Evolutionary conservation across 1,140 invertebrate species (phyloP).

Genomic region (Temnothorax curvispinosus): DNA sequence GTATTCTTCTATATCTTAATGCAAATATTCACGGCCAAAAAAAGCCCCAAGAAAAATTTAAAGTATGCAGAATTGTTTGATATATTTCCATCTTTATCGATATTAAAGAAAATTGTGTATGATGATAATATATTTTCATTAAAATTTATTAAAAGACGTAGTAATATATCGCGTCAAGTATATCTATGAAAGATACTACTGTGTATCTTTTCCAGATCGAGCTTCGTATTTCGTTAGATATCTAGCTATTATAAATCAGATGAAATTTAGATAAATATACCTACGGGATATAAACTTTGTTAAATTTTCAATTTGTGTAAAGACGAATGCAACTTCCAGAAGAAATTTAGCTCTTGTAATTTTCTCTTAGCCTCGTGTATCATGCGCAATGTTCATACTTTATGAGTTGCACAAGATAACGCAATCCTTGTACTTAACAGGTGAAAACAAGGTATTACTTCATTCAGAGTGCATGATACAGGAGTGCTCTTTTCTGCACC

Average conservation of each 20-base stretch:
- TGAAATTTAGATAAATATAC: slow-evolving; percentile 31
- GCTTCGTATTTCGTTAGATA: slow-evolving; percentile 18
- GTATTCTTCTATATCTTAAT: slow-evolving; percentile 14
- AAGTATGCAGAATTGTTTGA: not conserved
- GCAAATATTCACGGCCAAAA: not conserved
- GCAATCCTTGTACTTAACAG: slow-evolving; percentile 77
- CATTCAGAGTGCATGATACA: slow-evolving; percentile 55
- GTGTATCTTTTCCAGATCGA: slow-evolving; percentile 4
- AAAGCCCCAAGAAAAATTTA: not conserved
- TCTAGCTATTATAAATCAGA: not conserved
- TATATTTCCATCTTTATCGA: slow-evolving; percentile 7
- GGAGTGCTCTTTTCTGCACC: slow-evolving; percentile 51
- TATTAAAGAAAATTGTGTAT: slow-evolving; percentile 11
- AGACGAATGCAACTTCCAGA: not conserved
- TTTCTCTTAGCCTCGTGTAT: slow-evolving; percentile 56
- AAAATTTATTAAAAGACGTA: slow-evolving; percentile 2
- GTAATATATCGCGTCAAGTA: not conserved
- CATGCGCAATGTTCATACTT: slow-evolving; percentile 42
- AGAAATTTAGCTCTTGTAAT: not conserved
- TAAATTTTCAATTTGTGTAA: slow-evolving; percentile 27
- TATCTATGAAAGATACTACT: not conserved
- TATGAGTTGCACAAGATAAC: slow-evolving; percentile 41
- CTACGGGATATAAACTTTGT: not conserved
- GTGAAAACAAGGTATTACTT: slow-evolving; percentile 69
- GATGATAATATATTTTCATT: slow-evolving; percentile 26